Percentiles rank a stretch among this genome's conserved stretches.
These are phyloP conservation scores for Eulemur mongoz DNA, from an alignment of 2,797 vertebrate species.

Conservation along the genomic window DNA sequence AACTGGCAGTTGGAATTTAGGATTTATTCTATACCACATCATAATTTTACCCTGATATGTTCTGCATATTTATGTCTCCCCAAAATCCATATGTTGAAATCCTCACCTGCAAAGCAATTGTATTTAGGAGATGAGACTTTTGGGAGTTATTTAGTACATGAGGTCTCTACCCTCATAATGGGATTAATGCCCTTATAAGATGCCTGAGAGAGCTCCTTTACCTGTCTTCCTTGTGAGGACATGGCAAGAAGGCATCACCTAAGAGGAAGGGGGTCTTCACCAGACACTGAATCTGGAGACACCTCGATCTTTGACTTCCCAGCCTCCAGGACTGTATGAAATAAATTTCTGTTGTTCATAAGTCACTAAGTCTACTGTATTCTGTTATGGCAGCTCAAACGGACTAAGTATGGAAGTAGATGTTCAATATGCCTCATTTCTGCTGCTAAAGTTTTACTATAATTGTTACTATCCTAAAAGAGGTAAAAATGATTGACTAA, in stretches of 20 bases:
- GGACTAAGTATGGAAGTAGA: conserved; percentile 67
- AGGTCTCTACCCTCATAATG: neutral
- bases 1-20: neutral
- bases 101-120: neutral
- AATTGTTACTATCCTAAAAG: conserved; percentile 73
- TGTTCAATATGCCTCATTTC: conserved; percentile 77
- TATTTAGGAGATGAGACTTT: neutral
- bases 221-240: neutral
- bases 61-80: neutral
- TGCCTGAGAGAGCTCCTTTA: neutral
- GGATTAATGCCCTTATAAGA: neutral
- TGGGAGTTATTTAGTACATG: neutral
- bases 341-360: neutral
- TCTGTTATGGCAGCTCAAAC: neutral
- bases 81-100: neutral
- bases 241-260: neutral
- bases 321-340: neutral
- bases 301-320: neutral
- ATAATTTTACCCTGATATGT: conserved; percentile 69
- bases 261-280: neutral
- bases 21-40: rapidly evolving
- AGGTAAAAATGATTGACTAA: conserved; percentile 80
- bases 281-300: neutral
- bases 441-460: conserved; percentile 78
- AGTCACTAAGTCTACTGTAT: neutral